phyloP scores from a whole-genome alignment of 2,888 invertebrate species.

The Nowickia ferox region DNA sequence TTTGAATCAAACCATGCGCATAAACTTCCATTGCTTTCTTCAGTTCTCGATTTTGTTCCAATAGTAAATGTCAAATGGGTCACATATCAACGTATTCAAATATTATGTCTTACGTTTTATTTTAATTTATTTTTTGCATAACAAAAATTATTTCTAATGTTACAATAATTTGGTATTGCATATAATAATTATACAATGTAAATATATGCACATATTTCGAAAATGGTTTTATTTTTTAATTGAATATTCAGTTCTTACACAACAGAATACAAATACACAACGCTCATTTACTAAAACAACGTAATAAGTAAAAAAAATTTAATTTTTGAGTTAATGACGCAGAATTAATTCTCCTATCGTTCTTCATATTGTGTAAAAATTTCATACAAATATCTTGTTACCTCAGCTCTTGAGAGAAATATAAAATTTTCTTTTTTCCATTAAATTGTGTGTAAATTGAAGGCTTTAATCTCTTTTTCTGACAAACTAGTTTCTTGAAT shows the following conservation, averaged over 20 bases:
- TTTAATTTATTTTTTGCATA: not conserved
- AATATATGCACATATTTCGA: conserved; percentile 44
- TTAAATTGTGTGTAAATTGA: no score
- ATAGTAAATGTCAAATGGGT: conserved; percentile 39
- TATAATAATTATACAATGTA: conserved; percentile 7
- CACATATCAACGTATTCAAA: conserved; percentile 5
- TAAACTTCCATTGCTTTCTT: conserved; percentile 42
- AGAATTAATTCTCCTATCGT: no score
- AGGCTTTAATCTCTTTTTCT: no score
- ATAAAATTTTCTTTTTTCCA: no score
- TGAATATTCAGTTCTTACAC: conserved; percentile 8
- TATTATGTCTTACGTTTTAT: not conserved
- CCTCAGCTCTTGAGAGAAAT: no score
- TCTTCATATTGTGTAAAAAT: no score
- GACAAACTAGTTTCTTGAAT: no score
- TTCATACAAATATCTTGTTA: no score
- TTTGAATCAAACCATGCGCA: conserved; percentile 10
- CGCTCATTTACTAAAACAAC: no score
- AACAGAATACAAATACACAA: not conserved
- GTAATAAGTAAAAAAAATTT: no score
- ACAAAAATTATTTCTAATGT: conserved; percentile 23
- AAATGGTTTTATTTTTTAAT: not conserved
- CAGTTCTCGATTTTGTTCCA: conserved; percentile 3
- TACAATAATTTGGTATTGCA: conserved; percentile 23
- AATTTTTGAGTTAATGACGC: no score